phyloP scores from a whole-genome alignment of 2,113 vertebrate genomes.

The Pristiophorus japonicus region DNA sequence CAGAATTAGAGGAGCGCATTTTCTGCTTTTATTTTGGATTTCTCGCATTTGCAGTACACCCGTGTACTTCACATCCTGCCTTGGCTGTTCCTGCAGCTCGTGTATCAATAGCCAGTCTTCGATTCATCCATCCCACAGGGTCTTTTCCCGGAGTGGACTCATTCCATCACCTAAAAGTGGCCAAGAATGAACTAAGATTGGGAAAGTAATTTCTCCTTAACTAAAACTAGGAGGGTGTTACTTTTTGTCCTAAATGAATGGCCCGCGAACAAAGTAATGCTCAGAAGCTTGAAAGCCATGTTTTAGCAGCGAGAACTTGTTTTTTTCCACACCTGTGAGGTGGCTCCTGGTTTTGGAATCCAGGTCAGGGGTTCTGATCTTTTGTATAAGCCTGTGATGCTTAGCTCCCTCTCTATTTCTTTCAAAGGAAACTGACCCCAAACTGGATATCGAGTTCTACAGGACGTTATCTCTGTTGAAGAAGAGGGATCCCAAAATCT shows the following conservation, averaged over 20 bases:
- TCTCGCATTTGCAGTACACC: not conserved
- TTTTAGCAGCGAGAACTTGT: not conserved
- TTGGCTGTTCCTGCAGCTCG: not conserved
- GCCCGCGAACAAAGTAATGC: not conserved
- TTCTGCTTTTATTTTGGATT: not conserved
- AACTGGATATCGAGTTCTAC: conserved; percentile 74
- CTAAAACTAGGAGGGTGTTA: not conserved
- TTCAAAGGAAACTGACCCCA: conserved; percentile 68
- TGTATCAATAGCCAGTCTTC: too few species aligned
- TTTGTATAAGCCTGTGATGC: not conserved
- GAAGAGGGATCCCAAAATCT: conserved; percentile 80
- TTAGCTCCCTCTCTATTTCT: not conserved
- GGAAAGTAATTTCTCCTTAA: not conserved
- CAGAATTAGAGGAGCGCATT: too few species aligned
- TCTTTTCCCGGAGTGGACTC: not conserved
- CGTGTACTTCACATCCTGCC: not conserved
- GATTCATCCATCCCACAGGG: not conserved
- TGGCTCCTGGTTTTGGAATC: not conserved
- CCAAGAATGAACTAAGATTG: not conserved
- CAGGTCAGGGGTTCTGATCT: not conserved
- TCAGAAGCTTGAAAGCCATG: not conserved
- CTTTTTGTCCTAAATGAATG: not conserved
- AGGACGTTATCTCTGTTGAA: conserved; percentile 77
- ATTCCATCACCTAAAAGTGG: not conserved
- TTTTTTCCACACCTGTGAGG: not conserved